Percentiles rank a stretch among this genome's conserved stretches.
Conservation (phyloP, 2,113 vertebrate species). For the Scophthalmus maximus region DNA sequence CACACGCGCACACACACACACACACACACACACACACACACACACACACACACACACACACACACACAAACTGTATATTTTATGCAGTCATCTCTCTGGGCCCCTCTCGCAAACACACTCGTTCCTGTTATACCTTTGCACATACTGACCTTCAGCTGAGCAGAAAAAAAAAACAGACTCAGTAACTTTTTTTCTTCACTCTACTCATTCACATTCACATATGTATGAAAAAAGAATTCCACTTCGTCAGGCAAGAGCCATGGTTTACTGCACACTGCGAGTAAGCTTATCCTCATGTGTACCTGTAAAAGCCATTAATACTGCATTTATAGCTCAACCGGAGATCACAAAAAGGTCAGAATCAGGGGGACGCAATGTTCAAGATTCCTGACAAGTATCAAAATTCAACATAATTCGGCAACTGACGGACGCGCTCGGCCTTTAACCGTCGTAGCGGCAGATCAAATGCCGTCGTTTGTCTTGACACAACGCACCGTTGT, state of each 20-base stretch:
- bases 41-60: not conserved
- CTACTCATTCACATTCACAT: conserved; percentile 45
- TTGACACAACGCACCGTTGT: not conserved
- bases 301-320: conserved; percentile 11
- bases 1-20: not conserved
- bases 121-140: conserved; percentile 33
- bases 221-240: conserved; percentile 30
- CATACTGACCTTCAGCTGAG: conserved; percentile 71
- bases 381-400: not conserved
- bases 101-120: conserved; percentile 2
- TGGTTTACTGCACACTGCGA: conserved; percentile 29
- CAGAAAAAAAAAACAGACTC: conserved; percentile 60
- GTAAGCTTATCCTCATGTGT: conserved; percentile 7
- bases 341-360: not conserved
- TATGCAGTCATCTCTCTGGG: conserved; percentile 53
- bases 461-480: not conserved
- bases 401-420: not conserved
- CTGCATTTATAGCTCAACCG: not conserved
- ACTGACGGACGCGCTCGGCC: not conserved
- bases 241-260: not conserved
- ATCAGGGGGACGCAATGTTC: not conserved
- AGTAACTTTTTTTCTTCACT: conserved; percentile 28
- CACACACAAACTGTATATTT: conserved; percentile 48
- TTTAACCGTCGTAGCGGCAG: not conserved
- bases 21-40: conserved; percentile 3